Percentiles rank a stretch among this genome's conserved stretches.
These are phyloP conservation scores for Oscheius sp. DNA, from an alignment of 1,140 invertebrate genomes.

Conservation along the genomic window DNA sequence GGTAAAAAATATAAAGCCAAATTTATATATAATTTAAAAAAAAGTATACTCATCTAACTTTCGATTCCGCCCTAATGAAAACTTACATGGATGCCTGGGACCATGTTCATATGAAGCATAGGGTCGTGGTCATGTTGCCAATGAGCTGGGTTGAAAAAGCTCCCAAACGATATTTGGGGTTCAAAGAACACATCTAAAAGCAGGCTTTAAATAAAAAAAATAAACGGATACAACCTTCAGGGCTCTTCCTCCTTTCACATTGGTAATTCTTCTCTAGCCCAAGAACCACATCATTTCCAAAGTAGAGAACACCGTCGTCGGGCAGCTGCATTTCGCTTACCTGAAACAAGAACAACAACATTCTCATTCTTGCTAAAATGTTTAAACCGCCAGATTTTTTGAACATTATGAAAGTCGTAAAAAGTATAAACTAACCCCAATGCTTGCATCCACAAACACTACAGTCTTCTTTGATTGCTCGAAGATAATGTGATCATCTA, in stretches of 20 bases:
- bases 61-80: too few relatives aligned
- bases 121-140: conserved; percentile 8
- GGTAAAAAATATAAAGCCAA: too few relatives aligned
- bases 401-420: too few relatives aligned
- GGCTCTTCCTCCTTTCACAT: conserved; percentile 8
- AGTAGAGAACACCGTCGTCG: conserved; percentile 7
- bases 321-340: conserved; percentile 1
- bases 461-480: conserved; percentile 9
- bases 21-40: too few relatives aligned
- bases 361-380: not conserved
- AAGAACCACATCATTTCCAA: conserved; percentile 10
- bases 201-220: not conserved
- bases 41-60: too few relatives aligned
- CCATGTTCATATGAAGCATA: conserved; percentile 18
- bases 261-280: not conserved
- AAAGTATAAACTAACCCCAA: conserved; percentile 3
- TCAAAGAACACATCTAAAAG: conserved; percentile 16
- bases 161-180: not conserved
- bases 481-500: conserved; percentile 13
- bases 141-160: conserved; percentile 1
- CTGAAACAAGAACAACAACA: not conserved
- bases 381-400: too few relatives aligned
- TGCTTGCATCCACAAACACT: conserved; percentile 6
- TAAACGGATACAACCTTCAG: conserved; percentile 6
- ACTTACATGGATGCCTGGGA: too few relatives aligned